phyloP scores from a whole-genome alignment of 2,113 vertebrate species.

The Cyanistes caeruleus region DNA sequence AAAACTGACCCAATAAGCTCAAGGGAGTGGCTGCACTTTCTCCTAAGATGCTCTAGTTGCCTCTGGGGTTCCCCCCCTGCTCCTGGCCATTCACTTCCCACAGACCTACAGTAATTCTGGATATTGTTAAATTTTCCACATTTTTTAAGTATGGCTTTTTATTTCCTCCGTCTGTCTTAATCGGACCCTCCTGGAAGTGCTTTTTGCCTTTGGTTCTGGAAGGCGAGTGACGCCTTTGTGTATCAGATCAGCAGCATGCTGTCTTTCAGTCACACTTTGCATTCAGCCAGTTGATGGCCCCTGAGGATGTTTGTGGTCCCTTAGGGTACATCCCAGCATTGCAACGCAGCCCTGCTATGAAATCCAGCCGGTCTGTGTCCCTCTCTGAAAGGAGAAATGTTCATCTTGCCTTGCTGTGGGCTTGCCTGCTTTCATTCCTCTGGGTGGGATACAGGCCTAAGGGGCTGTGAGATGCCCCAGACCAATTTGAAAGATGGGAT shows the following conservation, averaged over 20 bases:
- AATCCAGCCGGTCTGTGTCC: background rate
- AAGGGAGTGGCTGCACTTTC: background rate
- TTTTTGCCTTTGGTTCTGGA: constrained; percentile 14
- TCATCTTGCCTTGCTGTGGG: accelerated
- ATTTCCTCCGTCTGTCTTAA: constrained; percentile 23
- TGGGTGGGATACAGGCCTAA: background rate
- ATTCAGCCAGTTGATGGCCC: constrained; percentile 1
- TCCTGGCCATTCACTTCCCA: background rate
- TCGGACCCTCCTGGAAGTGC: constrained; percentile 1
- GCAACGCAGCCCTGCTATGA: background rate
- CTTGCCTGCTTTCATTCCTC: background rate
- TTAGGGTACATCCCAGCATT: background rate
- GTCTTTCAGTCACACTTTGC: background rate
- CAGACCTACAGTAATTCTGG: background rate
- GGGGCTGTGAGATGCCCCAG: background rate
- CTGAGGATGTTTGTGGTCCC: background rate
- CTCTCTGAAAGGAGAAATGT: background rate
- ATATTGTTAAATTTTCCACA: constrained; percentile 16
- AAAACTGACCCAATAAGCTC: constrained; percentile 32
- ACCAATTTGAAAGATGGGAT: background rate
- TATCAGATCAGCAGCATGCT: constrained; percentile 15
- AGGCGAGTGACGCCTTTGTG: background rate
- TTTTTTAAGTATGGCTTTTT: background rate
- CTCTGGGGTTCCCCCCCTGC: background rate
- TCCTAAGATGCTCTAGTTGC: background rate